Conservation (phyloP, 1,140 invertebrate genomes). For the Drosophila lini region DNA sequence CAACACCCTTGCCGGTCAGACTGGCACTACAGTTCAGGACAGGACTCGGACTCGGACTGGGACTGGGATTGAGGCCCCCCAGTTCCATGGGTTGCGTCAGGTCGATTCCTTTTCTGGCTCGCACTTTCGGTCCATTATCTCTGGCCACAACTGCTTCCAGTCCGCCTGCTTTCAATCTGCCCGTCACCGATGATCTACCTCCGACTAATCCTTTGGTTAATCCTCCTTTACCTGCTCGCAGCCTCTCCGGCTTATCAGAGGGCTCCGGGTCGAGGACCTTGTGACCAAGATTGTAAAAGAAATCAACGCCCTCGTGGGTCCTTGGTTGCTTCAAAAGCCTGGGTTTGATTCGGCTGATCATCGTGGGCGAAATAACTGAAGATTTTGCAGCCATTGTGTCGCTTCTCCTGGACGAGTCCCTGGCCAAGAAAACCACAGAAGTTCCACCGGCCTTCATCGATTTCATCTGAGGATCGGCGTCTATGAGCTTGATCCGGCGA, state of each 20-base stretch:
- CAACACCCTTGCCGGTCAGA: conserved; percentile 2
- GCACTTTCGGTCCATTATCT: not conserved
- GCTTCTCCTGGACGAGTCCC: not conserved
- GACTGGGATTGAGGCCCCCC: not conserved
- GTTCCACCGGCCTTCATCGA: not conserved
- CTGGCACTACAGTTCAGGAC: not conserved
- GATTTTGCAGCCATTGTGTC: not conserved
- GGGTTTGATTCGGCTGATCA: not conserved
- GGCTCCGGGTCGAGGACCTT: no score
- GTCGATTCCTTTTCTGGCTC: not conserved
- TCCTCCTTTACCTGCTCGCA: not conserved
- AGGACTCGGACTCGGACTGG: not conserved
- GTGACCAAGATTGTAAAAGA: conserved; percentile 37
- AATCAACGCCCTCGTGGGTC: conserved; percentile 31
- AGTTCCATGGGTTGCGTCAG: not conserved
- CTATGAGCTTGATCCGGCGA: not conserved
- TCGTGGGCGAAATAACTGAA: not conserved
- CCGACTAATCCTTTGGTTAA: not conserved
- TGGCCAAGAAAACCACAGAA: conserved; percentile 28
- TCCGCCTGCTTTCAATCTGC: not conserved
- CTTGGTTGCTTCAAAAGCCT: not conserved
- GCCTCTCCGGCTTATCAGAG: not conserved
- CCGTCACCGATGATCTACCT: not conserved
- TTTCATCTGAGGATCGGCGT: conserved; percentile 3
- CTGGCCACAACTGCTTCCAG: not conserved